Evolutionary conservation across 1,140 invertebrate species (phyloP).

Genomic region (Bathynomus jamesi): DNA sequence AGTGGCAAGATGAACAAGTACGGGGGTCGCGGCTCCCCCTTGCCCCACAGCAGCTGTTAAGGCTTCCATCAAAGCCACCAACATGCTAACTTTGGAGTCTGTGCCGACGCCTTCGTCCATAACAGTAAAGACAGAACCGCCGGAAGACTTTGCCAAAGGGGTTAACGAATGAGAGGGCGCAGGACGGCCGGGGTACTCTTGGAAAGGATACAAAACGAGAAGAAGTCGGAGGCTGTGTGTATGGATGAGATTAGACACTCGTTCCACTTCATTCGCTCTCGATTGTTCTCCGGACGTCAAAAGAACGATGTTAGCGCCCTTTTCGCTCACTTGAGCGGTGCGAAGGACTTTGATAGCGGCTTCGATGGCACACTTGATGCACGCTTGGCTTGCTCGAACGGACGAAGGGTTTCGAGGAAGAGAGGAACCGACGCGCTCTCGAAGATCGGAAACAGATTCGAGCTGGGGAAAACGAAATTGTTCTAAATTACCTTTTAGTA

Average conservation of each 20-base stretch:
- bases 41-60: background rate
- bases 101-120: constrained; percentile 21
- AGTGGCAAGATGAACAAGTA: constrained; percentile 6
- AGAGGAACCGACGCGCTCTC: constrained; percentile 27
- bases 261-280: constrained; percentile 9
- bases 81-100: constrained; percentile 11
- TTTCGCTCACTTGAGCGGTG: constrained; percentile 4
- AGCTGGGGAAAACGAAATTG: too few species aligned
- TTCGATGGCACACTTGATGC: constrained; percentile 21
- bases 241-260: background rate
- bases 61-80: constrained; percentile 11
- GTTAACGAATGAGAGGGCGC: constrained; percentile 3
- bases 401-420: constrained; percentile 29
- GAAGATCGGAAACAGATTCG: constrained; percentile 15
- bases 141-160: constrained; percentile 3
- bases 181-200: constrained; percentile 5
- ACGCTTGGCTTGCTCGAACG: constrained; percentile 27
- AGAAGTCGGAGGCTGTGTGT: constrained; percentile 6
- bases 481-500: too few species aligned
- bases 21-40: constrained; percentile 6
- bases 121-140: constrained; percentile 11
- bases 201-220: constrained; percentile 13
- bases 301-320: constrained; percentile 29
- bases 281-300: constrained; percentile 23
- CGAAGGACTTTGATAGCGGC: constrained; percentile 19